Evolutionary conservation across 2,113 vertebrate species (phyloP), one percentile per base, ranked within the genome.

Genomic region (Mola mola): DNA sequence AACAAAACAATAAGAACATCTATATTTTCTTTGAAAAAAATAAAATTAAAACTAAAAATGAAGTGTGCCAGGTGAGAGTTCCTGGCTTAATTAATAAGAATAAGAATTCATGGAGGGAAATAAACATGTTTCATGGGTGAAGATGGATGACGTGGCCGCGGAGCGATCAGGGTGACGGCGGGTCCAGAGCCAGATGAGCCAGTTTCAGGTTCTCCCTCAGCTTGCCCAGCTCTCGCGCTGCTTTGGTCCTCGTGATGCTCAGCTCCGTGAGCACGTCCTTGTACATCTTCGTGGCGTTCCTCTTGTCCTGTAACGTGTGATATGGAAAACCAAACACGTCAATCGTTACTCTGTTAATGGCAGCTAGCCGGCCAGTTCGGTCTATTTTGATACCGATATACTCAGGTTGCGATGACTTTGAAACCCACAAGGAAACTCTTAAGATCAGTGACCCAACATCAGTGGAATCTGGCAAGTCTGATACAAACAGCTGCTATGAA

Each of bases 191-290:
- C 25, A 56, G 72, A 31, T 84, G 82, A 26, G 81, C 79, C 49
- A 90, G 74, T 42, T 68, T 62, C 51, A 90, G 85, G 66, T 90
- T 87, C 29, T 90, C 89, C 33, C 82, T 82, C 71, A 92, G 78
- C 21, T 83, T 68, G 1, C 80, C 80, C 7, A 74, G 8, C 19
- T 91, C 87, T 37, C 46, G 21, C 65, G 86, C 67, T 0, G 81
- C 29, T 43, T 68, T 86, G 11, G 81, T 84, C 26, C 77, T 81
- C 4, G 72, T 16, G n/a, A 80, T 46, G 58, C 78, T 90, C 70
- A 90, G 78, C 76, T 92, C 87, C 0, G 61, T 66, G 48, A 67
- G 66, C 44, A 81, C 34, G 62, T 89, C 89, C 44, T 87, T 86
- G 73, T 81, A 84, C 31, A 74, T 87, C 75, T 87, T 81, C 1